These are phyloP conservation scores for Falco naumanni DNA, from an alignment of 2,797 vertebrate species.

Conservation along the genomic window DNA sequence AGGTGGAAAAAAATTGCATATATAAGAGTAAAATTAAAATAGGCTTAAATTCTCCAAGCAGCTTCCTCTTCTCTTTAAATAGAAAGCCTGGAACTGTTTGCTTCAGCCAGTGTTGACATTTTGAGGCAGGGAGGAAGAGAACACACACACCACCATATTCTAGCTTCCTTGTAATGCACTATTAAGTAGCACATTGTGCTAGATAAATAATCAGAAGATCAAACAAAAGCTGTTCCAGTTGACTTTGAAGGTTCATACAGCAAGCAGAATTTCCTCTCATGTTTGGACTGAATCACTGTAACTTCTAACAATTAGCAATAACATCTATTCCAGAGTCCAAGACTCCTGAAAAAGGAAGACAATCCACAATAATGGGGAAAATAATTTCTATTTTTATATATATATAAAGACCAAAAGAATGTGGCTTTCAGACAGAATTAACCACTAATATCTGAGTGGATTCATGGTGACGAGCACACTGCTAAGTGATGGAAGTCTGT, in stretches of 20 bases:
- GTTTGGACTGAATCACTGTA: neutral
- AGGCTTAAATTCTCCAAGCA: neutral
- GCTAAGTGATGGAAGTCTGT: neutral
- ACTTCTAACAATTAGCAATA: neutral
- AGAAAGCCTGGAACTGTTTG: conserved; percentile 38
- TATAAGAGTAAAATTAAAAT: neutral
- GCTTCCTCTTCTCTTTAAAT: conserved; percentile 40
- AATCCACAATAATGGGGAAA: neutral
- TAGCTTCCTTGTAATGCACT: conserved; percentile 38
- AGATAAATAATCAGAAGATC: conserved; percentile 33
- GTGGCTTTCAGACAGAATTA: neutral
- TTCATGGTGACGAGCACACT: neutral
- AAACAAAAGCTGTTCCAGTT: conserved; percentile 48
- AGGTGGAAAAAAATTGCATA: neutral
- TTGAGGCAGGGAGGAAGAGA: conserved; percentile 51
- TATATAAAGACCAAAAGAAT: neutral
- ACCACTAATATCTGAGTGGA: neutral
- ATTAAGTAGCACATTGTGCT: conserved; percentile 11
- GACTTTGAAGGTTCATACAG: neutral
- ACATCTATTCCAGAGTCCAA: neutral
- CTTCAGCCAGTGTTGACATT: conserved; percentile 40
- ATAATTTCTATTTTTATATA: neutral
- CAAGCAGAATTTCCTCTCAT: neutral
- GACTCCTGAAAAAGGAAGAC: neutral
- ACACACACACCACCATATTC: conserved; percentile 13